Evolutionary conservation across 30 jellyfish, hydroid and myxozoan species (phyloP).

Genomic region (Mastigias papua): DNA sequence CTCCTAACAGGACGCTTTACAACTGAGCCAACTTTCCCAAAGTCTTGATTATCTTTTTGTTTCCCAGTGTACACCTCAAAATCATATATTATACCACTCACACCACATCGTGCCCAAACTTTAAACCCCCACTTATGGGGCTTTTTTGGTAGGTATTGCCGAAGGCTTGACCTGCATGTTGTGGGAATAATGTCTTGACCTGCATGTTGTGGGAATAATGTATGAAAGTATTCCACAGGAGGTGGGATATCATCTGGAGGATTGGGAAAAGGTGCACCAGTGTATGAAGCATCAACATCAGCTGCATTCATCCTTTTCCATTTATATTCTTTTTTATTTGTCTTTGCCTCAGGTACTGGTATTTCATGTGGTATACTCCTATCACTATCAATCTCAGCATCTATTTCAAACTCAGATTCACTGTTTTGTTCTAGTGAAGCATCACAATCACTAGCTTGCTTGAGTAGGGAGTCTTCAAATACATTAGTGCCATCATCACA

Average conservation of each 20-base stretch:
- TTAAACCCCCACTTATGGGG: conserved; percentile 73
- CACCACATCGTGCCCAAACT: conserved; percentile 76
- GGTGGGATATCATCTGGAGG: conserved; percentile 38
- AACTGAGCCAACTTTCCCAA: conserved; percentile 59
- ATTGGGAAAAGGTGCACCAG: conserved; percentile 5
- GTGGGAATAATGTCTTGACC: too few species aligned
- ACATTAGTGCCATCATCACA: too few species aligned
- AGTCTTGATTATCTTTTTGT: conserved; percentile 3
- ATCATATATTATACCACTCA: conserved; percentile 47
- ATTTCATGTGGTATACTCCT: conserved; percentile 6
- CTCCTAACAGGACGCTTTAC: conserved; percentile 19
- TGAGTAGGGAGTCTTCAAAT: too few species aligned
- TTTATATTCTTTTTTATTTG: not conserved
- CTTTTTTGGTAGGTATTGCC: conserved; percentile 61
- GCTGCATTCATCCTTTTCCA: too few species aligned
- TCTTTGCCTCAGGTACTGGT: not conserved
- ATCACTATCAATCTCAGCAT: conserved; percentile 16
- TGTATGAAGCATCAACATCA: not conserved
- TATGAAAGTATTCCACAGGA: conserved; percentile 62
- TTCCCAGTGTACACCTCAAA: conserved; percentile 52
- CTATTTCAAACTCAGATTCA: conserved; percentile 28
- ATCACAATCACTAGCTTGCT: too few species aligned
- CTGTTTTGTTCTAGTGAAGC: too few species aligned
- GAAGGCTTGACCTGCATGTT: conserved; percentile 37
- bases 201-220: conserved; percentile 53